Evolutionary conservation across 2,888 invertebrate genomes (phyloP).

Genomic region (Choreutis nemorana): DNA sequence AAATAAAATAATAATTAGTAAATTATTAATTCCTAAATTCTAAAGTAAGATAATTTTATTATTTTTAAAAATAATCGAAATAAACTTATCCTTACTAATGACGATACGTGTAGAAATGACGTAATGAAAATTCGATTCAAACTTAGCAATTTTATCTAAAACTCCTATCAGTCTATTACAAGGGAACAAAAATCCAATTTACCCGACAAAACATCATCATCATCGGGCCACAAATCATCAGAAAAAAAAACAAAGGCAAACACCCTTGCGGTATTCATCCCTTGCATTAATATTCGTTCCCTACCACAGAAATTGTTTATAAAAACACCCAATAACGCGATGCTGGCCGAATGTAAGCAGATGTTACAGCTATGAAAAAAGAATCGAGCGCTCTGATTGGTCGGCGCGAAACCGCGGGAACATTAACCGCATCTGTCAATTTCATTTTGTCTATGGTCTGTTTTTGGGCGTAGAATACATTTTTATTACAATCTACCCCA

Average conservation of each 20-base stretch:
- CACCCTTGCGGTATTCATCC: conserved; percentile 17
- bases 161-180: no score
- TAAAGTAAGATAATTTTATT: no score
- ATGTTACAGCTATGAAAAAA: conserved; percentile 43
- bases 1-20: no score
- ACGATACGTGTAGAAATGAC: no score
- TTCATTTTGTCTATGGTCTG: conserved; percentile 34
- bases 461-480: conserved; percentile 8
- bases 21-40: no score
- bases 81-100: no score
- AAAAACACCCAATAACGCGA: conserved; percentile 54
- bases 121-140: no score
- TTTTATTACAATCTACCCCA: no score
- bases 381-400: conserved; percentile 34
- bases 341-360: conserved; percentile 35
- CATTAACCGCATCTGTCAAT: conserved; percentile 54
- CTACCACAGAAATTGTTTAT: conserved; percentile 28
- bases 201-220: conserved; percentile 21
- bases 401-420: conserved; percentile 31
- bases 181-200: conserved; percentile 23
- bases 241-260: conserved; percentile 22
- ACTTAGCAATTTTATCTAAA: no score
- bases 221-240: conserved; percentile 14
- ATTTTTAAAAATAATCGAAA: no score
- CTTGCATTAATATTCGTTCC: conserved; percentile 7